Evolutionary conservation across 1,140 invertebrate species (phyloP), one percentile per base, ranked within the genome.

Genomic region (Scaptomyza graminum): DNA sequence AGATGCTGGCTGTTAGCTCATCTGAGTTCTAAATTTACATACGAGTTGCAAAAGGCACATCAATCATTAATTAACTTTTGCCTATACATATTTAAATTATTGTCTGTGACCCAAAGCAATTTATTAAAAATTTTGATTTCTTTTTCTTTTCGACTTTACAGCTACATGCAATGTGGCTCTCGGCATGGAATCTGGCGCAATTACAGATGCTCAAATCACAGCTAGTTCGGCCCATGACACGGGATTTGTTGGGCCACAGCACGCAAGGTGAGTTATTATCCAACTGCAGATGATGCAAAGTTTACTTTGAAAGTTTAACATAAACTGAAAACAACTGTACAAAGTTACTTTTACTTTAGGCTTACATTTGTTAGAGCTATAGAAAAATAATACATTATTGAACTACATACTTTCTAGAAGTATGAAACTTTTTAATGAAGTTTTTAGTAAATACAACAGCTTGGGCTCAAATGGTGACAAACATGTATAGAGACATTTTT

Each of bases 151-250:
- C 15, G 68, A 44, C 68, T 95, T 57, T 94, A 22, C 94, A 96
- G 96, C 94, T 79, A 95, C 96, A 93, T 98, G 97, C 93, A 94
- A 94, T 81, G 93, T 95, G 73, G 95, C 97, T 13, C 94, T 98
- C 49, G 97, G 97, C 67, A 97, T 98, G 97, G 96, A 98, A 93
- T 97, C 96, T 84, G 97, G 96, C 75, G 94, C 94, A 84, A 98
- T 98, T 87, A 95, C 95, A 66, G 96, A 98, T 92, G 94, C 95
- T 83, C 96, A 96, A 90, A 96, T 98, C 79, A 95, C 95, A 31
- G 97, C 97, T 66, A 97, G 96, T 83, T 97, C 97, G 49, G 97
- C 97, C 46, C 97, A 97, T 93, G 96, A 98, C 92, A 94, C 95
- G 73, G 96, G 96, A 90, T 97, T 96, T 83, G 97, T 98, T 64